Evolutionary conservation across 2,888 invertebrate species (phyloP), one percentile per base, ranked within the genome.

Genomic region (Neoascia interrupta): DNA sequence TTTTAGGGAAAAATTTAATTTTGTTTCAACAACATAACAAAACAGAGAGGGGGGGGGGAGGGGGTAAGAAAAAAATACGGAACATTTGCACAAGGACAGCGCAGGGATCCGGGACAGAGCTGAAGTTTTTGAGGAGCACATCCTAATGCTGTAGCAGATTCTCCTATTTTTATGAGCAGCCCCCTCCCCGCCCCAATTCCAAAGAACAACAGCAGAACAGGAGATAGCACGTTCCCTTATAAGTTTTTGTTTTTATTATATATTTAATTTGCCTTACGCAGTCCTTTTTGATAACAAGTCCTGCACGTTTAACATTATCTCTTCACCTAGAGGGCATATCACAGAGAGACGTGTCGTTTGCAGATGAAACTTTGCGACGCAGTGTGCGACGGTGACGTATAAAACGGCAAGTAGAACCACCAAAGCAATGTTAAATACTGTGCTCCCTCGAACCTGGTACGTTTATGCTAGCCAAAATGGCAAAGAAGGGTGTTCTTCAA

Each of bases 281-380:
- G 34, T 36, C 21, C 23, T 23, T 43, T 54, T 56, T 31, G 36
- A 37, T 23, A 39, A 36, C 26, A 26, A 54, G n/a, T n/a, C n/a
- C 21, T 37, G 23, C 53, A 54, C 23, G 26, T 39, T 28, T 28
- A 54, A 54, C 18, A 19, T 43, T 58, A 43, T 58, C 58, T 43
- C 15, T 43, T 31, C 43, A 43, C 43, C 43, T 58, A 58, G 34
- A 34, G 39, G 41, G 28, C 56, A 56, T 21, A 56, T 41, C 41
- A 34, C 31, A 15, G n/a, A n/a, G n/a, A n/a, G n/a, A n/a, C 31
- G 18, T 41, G 41, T 56, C 41, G 19, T 41, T 8, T 28, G 3
- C 41, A 56, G 26, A 26, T 16, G 37, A n/a, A n/a, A 34, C 16
- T 26, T n/a, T 11, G 8, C 5, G 11, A 11, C 13, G 10, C 16